These are phyloP conservation scores for Serripes groenlandicus DNA, from an alignment of 2,888 invertebrate species.

Conservation along the genomic window DNA sequence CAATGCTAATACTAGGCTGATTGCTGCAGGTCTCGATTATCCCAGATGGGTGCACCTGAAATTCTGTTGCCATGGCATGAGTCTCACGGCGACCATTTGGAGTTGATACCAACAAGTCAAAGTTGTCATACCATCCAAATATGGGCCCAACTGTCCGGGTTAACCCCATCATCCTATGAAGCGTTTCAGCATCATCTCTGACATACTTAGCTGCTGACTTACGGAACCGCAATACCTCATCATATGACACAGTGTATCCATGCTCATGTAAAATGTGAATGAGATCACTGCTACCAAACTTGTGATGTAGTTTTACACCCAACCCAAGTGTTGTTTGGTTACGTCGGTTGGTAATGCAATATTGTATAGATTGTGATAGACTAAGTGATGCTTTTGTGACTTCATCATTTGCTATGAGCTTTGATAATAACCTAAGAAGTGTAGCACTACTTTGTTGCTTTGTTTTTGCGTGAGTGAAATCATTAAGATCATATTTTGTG, in stretches of 20 bases:
- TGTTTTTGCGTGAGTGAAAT: not conserved
- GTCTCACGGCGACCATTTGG: constrained; percentile 35
- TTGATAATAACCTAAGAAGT: not conserved
- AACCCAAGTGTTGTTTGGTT: constrained; percentile 17
- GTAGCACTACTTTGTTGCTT: not conserved
- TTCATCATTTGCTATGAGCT: not conserved
- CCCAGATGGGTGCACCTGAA: constrained; percentile 32
- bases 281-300: constrained; percentile 37
- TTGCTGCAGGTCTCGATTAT: constrained; percentile 7
- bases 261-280: constrained; percentile 31
- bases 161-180: constrained; percentile 29
- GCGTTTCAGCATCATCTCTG: constrained; percentile 12
- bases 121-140: constrained; percentile 41
- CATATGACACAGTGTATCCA: constrained; percentile 32
- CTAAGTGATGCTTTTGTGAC: constrained; percentile 10
- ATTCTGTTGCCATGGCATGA: constrained; percentile 39
- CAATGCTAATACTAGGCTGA: not conserved
- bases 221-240: constrained; percentile 9
- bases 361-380: constrained; percentile 19
- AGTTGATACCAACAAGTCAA: constrained; percentile 22
- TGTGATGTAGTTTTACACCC: constrained; percentile 36
- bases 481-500: not conserved
- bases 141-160: not conserved
- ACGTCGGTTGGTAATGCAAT: constrained; percentile 10
- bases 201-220: constrained; percentile 26